Evolutionary conservation across 2,888 invertebrate genomes (phyloP).

Genomic region (Lepeophtheirus nordmannii): DNA sequence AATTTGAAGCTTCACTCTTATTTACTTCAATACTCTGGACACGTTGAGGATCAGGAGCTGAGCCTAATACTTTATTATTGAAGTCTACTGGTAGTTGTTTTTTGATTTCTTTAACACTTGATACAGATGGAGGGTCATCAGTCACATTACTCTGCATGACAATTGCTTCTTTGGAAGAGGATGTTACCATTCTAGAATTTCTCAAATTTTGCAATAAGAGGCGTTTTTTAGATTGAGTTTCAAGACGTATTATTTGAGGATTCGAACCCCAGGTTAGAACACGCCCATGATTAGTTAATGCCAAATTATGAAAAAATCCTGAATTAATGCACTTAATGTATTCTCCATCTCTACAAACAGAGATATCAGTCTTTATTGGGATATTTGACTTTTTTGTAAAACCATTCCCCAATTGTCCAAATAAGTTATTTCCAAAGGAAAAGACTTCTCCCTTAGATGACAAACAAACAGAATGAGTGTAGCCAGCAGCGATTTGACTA

Average conservation of each 20-base stretch:
- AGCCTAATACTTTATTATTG: no score
- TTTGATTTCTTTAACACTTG: background rate
- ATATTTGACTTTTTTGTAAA: constrained; percentile 24
- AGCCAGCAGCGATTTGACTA: constrained; percentile 46
- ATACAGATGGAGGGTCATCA: background rate
- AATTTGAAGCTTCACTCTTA: no score
- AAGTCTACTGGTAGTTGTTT: background rate
- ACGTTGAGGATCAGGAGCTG: background rate
- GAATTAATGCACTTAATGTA: background rate
- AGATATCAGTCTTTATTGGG: constrained; percentile 1
- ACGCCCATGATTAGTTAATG: constrained; percentile 30
- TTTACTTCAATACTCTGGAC: no score
- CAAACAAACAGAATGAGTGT: constrained; percentile 54
- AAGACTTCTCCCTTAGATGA: constrained; percentile 52
- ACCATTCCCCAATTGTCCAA: constrained; percentile 54
- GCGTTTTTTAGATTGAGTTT: constrained; percentile 47
- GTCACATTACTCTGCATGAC: background rate
- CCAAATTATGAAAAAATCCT: constrained; percentile 15
- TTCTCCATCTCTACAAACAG: background rate
- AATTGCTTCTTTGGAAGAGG: background rate
- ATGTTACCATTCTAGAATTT: background rate
- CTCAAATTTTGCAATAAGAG: constrained; percentile 33
- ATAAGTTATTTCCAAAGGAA: constrained; percentile 48
- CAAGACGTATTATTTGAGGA: constrained; percentile 52
- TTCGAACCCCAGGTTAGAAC: constrained; percentile 61